phyloP scores from a whole-genome alignment of 2,797 vertebrate genomes.

The Chelmon rostratus region DNA sequence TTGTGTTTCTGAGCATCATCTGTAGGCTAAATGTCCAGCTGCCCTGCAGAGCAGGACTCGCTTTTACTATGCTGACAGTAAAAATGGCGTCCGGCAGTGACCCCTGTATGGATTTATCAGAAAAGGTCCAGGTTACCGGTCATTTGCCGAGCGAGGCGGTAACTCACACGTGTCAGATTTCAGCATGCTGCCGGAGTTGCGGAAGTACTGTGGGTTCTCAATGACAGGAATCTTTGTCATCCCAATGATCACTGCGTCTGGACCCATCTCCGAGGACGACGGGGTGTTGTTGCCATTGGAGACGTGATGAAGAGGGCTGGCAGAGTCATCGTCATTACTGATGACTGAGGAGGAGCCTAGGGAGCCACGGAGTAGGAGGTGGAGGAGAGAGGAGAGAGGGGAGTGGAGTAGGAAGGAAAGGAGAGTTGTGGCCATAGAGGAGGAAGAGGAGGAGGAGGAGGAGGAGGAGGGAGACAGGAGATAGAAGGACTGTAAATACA shows the following conservation, averaged over 20 bases:
- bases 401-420: neutral
- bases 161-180: conserved; percentile 99
- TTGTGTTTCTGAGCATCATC: conserved; percentile 34
- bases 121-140: conserved; percentile 70
- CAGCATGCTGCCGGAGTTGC: conserved; percentile 94
- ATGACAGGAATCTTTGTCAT: conserved; percentile 99
- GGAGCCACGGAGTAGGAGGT: conserved; percentile 46
- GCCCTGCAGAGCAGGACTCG: conserved; percentile 50
- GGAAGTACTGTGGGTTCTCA: conserved; percentile 99
- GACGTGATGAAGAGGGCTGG: conserved; percentile 99
- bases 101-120: conserved; percentile 78
- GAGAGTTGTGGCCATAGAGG: neutral
- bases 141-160: conserved; percentile 48
- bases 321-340: conserved; percentile 98
- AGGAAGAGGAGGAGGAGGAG: neutral
- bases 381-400: conserved; percentile 27
- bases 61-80: conserved; percentile 66
- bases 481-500: conserved; percentile 5
- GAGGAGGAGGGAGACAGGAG: neutral
- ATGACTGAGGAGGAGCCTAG: conserved; percentile 98
- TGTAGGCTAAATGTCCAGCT: conserved; percentile 3
- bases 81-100: conserved; percentile 57
- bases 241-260: conserved; percentile 97
- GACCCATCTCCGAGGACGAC: conserved; percentile 97
- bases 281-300: conserved; percentile 99